These are phyloP conservation scores for Labeo calbasu DNA, from an alignment of 2,797 vertebrate species.

Conservation along the genomic window DNA sequence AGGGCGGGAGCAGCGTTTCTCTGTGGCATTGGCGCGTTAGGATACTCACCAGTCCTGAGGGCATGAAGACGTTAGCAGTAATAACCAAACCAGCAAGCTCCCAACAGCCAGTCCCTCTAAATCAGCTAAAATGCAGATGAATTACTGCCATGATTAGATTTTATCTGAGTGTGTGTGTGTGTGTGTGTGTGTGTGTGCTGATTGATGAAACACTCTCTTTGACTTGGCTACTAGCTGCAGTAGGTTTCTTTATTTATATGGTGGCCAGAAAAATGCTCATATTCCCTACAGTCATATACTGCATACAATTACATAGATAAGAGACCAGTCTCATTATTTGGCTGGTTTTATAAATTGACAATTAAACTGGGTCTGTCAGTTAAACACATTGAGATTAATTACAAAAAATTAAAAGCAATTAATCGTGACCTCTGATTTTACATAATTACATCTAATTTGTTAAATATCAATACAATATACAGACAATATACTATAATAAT, in stretches of 20 bases:
- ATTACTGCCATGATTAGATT: slow-evolving; percentile 58
- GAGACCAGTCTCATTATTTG: background rate
- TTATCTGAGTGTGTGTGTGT: slow-evolving; percentile 7
- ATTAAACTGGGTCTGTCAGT: background rate
- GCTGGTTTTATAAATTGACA: background rate
- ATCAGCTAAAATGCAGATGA: slow-evolving; percentile 60
- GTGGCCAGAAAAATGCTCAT: background rate
- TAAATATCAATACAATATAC: no score
- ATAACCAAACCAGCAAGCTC: slow-evolving; percentile 59
- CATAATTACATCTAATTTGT: background rate
- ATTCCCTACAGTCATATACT: slow-evolving; percentile 11
- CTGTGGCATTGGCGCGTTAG: slow-evolving; percentile 58
- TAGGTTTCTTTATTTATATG: slow-evolving; percentile 23
- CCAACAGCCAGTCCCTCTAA: slow-evolving; percentile 47
- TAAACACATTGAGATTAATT: background rate
- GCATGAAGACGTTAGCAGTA: slow-evolving; percentile 54
- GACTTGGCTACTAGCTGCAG: slow-evolving; percentile 2
- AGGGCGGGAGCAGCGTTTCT: slow-evolving; percentile 1
- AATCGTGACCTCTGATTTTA: background rate
- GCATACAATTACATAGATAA: background rate
- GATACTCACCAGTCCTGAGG: slow-evolving; percentile 36
- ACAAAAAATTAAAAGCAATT: background rate
- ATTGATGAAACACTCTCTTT: slow-evolving; percentile 30
- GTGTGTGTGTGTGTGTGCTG: background rate
- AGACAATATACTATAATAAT: no score